Base-by-base conservation (phyloP, 92 coral and sea anemone species). In the Palythoa caribaeorum region DNA sequence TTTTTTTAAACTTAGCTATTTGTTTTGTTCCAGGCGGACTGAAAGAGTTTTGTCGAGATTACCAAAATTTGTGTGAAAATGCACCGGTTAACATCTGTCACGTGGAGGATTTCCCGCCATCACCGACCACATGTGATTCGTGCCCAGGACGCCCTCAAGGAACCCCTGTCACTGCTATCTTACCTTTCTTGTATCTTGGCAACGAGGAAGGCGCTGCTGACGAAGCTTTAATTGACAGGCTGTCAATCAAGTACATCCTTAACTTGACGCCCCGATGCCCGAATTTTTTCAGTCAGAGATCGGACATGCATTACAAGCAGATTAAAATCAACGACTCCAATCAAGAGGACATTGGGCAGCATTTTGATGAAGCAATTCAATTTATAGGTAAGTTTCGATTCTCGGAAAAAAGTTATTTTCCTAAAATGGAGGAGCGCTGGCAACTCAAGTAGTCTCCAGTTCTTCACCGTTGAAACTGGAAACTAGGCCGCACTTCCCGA, bases 131-230 rank as follows among this genome's bases (percentile, higher is more conserved):
- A n/a, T n/a, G n/a, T 3, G 94, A 88, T 44, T 76, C 92, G 65
- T 80, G 84, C 60, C 87, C 88, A 38, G 69, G 76, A 65, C 94
- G 94, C 79, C 95, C 96, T 10, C 94, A 92, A 52, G 99, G 98
- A 38, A 92, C 99, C 5, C 98, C 99, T 6, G 96, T 96, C 85
- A 90, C 98, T 17, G 91, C 96, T 52, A 94, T 97, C 59, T 85
- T 97, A 19, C 98, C 99, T 12, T 90, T 86, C 83, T 88, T 97
- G 88, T 97, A 79, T 84, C 98, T 97, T 85, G 99, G 99, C 57
- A 97, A 96, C 90, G 94, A 94, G 86, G 96, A 94, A 83, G 95
- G 99, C 21, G 99, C 99, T n/a, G 95, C 99, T 1, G 98, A 97
- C 71, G 99, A 97, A 76, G 90, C 88, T 60, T 88, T 97, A 84